These are phyloP conservation scores for Penaeus japonicus DNA, from an alignment of 1,140 invertebrate species.

Conservation along the genomic window DNA sequence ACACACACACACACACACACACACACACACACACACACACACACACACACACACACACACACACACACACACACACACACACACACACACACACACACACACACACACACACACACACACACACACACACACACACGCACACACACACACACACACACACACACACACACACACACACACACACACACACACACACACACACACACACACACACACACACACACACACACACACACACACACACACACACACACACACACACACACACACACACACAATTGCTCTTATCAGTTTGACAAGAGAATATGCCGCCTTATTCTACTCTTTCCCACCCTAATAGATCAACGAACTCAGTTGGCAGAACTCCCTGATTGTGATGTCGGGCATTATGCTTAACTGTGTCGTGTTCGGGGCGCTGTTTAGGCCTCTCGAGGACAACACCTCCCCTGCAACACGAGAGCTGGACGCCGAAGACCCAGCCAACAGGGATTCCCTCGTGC, in stretches of 20 bases:
- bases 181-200: background rate
- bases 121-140: background rate
- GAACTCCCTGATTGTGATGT: conserved; percentile 78
- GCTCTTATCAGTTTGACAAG: background rate
- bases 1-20: background rate
- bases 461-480: too few species aligned
- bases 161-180: background rate
- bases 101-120: background rate
- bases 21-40: background rate
- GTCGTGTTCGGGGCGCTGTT: conserved; percentile 85
- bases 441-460: background rate
- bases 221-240: background rate
- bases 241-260: background rate
- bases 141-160: background rate
- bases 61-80: background rate
- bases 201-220: background rate
- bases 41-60: background rate
- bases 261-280: too few species aligned
- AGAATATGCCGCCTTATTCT: background rate
- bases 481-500: background rate
- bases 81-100: background rate
- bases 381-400: conserved; percentile 82
- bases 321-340: background rate
- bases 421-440: conserved; percentile 66
- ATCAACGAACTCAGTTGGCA: conserved; percentile 64